Evolutionary conservation across 2,113 vertebrate genomes (phyloP).

Genomic region (Speoplatyrhinus poulsoni): DNA sequence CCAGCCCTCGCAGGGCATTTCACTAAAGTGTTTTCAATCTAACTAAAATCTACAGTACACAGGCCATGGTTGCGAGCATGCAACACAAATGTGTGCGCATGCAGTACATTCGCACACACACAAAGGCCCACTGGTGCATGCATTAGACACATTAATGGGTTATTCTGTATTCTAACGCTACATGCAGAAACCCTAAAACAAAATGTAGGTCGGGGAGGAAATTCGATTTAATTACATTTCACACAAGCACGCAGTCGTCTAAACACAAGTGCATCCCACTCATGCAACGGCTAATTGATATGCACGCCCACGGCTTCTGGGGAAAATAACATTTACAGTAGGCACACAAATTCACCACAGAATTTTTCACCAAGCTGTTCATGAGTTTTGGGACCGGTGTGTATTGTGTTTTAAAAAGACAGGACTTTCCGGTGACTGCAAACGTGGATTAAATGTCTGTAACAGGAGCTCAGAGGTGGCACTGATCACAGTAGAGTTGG

Average conservation of each 20-base stretch:
- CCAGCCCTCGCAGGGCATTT: too few relatives aligned
- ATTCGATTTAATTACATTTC: neutral
- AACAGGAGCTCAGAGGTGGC: neutral
- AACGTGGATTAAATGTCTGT: neutral
- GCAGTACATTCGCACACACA: too few relatives aligned
- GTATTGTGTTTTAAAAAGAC: neutral
- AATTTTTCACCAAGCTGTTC: neutral
- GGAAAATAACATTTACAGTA: neutral
- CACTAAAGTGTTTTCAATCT: too few relatives aligned
- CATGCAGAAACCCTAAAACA: too few relatives aligned
- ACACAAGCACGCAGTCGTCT: neutral
- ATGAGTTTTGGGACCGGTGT: neutral
- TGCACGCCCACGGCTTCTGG: neutral
- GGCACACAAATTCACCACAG: neutral
- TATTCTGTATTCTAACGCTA: too few relatives aligned
- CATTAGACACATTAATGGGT: too few relatives aligned
- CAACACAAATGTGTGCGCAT: too few relatives aligned
- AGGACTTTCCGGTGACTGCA: neutral
- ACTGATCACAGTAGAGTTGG: constrained; percentile 10
- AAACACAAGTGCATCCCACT: neutral
- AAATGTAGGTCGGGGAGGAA: too few relatives aligned
- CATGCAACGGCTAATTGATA: neutral
- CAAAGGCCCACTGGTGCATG: too few relatives aligned
- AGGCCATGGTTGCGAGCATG: too few relatives aligned
- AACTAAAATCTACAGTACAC: too few relatives aligned